phyloP scores from a whole-genome alignment of 2,797 vertebrate genomes.

The Sebastes alutus region DNA sequence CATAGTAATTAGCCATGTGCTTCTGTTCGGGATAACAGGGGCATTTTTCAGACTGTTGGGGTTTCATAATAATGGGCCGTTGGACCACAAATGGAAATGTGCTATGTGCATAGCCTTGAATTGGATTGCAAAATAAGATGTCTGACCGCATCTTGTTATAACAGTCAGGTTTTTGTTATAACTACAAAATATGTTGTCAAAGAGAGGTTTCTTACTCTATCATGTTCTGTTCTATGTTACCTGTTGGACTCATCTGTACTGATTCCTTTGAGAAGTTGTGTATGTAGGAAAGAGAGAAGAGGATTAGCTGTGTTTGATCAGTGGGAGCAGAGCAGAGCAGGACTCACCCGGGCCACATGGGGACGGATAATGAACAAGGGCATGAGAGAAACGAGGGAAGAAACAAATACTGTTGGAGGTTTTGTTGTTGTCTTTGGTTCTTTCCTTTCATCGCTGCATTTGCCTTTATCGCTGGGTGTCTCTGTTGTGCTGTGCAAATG shows the following conservation, averaged over 20 bases:
- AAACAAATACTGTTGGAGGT: neutral
- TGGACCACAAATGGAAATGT: neutral
- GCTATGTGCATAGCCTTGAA: neutral
- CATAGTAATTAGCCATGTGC: neutral
- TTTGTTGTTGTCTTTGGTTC: neutral
- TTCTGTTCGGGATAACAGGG: no score
- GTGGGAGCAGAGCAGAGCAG: neutral
- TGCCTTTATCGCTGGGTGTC: neutral
- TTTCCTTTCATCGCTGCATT: neutral
- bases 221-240: neutral
- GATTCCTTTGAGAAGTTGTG: neutral
- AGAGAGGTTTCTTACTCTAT: neutral
- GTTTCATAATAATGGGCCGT: neutral
- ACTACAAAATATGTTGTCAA: neutral
- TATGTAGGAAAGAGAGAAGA: neutral
- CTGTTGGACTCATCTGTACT: neutral
- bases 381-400: neutral
- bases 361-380: neutral
- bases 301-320: neutral
- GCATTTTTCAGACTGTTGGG: neutral
- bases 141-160: neutral
- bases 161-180: neutral
- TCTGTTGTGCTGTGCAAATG: neutral
- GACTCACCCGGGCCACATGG: neutral
- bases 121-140: neutral